phyloP scores from a whole-genome alignment of 2,113 vertebrate genomes.

The Turnix velox region DNA sequence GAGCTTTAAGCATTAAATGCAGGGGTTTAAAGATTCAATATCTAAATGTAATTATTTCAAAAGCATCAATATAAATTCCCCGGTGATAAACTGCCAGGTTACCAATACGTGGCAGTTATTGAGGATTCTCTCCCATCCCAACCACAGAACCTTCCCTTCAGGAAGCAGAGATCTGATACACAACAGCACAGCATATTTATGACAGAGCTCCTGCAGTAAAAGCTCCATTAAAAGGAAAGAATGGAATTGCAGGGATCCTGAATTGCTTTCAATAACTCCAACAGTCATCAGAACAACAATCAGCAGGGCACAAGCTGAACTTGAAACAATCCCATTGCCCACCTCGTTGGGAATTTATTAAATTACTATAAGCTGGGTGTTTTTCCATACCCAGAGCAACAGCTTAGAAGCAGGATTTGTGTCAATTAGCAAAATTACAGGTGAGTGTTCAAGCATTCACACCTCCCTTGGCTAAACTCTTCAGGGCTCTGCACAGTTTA shows the following conservation, averaged over 20 bases:
- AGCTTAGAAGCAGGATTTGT: constrained; percentile 1
- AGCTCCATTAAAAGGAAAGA: constrained; percentile 47
- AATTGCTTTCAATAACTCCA: neutral
- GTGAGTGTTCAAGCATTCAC: neutral
- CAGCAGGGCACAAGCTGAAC: neutral
- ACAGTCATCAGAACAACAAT: constrained; percentile 9
- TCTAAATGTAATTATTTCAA: constrained; percentile 57
- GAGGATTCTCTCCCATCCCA: constrained; percentile 31
- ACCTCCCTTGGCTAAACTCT: no score
- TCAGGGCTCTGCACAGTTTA: neutral
- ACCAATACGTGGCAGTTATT: neutral
- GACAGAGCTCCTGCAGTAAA: constrained; percentile 17
- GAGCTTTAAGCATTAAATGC: constrained; percentile 3
- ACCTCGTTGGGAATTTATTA: constrained; percentile 9
- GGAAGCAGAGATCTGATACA: constrained; percentile 37
- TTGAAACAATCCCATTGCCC: constrained; percentile 15
- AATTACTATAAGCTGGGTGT: neutral
- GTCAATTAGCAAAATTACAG: neutral
- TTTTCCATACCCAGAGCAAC: neutral
- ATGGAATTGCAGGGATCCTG: constrained; percentile 4
- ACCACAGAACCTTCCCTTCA: neutral
- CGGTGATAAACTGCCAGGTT: constrained; percentile 37
- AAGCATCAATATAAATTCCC: constrained; percentile 28
- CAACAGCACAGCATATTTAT: constrained; percentile 9
- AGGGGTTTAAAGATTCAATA: constrained; percentile 38